Base-by-base conservation (phyloP, 2,888 invertebrate genomes). In the Athripsodes cinereus region DNA sequence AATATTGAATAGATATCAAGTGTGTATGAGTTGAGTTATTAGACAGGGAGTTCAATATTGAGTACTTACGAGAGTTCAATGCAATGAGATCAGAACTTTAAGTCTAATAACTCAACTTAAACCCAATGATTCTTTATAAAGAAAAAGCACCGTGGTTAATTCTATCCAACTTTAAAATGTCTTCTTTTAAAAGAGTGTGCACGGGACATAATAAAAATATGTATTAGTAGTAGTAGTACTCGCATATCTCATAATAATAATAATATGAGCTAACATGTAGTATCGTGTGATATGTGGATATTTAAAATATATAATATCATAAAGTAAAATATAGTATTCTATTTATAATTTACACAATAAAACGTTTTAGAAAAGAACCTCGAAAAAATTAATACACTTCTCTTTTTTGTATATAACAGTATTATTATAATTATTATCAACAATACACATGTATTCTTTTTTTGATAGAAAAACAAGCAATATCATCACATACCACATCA, bases 231-330 rank as follows among this genome's bases (percentile, higher is more conserved):
- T n/a, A n/a, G n/a, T n/a, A n/a, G n/a, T n/a, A n/a, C n/a, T n/a
- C n/a, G n/a, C n/a, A n/a, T n/a, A n/a, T n/a, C n/a, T n/a, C n/a
- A n/a, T n/a, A n/a, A 26, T 26, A 26, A 26, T 3, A 6, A 3
- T 26, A 3, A 26, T 44, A 26, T 26, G 48, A 48, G 48, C 48
- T 18, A 48, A 54, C 48, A 47, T 53, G 26, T n/a, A n/a, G 54
- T 55, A 53, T 55, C 31, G n/a, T 52, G 52, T 62, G 62, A 62
- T 62, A 62, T 62, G 62, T 62, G 62, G 57, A 31, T 50, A 62
- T 57, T 57, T 60, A 52, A 19, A 53, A n/a, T 54, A 44, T 21
- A 26, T 52, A 47, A 48, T 31, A 35, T 46, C 51, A 55, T 20
- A 48, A 52, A 47, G 49, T 55, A 40, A 34, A 48, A 57, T 52